phyloP scores from a whole-genome alignment of 2,113 vertebrate genomes.

The Neoarius graeffei region DNA sequence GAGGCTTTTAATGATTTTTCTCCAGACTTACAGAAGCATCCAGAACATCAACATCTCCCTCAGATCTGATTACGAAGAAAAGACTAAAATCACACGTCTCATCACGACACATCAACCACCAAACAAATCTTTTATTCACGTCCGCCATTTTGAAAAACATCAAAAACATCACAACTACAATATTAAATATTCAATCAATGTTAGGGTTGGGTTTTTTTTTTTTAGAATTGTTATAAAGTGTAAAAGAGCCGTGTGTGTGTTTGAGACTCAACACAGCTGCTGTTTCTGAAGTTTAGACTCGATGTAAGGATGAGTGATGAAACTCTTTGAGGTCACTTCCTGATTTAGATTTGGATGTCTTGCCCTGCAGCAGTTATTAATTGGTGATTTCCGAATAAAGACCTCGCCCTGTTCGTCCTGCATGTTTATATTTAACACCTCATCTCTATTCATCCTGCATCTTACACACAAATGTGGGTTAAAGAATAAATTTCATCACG shows the following conservation, averaged over 20 bases:
- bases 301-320: neutral
- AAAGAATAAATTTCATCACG: neutral
- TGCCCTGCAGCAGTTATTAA: neutral
- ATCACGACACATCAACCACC: neutral
- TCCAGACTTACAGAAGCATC: neutral
- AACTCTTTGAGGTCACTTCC: slow-evolving; percentile 18
- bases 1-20: neutral
- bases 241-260: neutral
- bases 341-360: slow-evolving; percentile 2
- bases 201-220: too few relatives aligned
- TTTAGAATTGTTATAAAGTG: too few relatives aligned
- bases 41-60: neutral
- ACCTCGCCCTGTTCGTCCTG: neutral
- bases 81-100: neutral
- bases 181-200: too few relatives aligned
- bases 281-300: neutral
- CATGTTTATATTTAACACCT: neutral
- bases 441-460: slow-evolving; percentile 2
- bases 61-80: neutral
- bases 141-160: neutral
- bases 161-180: neutral
- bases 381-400: slow-evolving; percentile 10
- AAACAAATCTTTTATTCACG: neutral
- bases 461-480: neutral
- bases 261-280: neutral